phyloP scores from a whole-genome alignment of 2,888 invertebrate genomes.

The Camptogramma bilineatum region DNA sequence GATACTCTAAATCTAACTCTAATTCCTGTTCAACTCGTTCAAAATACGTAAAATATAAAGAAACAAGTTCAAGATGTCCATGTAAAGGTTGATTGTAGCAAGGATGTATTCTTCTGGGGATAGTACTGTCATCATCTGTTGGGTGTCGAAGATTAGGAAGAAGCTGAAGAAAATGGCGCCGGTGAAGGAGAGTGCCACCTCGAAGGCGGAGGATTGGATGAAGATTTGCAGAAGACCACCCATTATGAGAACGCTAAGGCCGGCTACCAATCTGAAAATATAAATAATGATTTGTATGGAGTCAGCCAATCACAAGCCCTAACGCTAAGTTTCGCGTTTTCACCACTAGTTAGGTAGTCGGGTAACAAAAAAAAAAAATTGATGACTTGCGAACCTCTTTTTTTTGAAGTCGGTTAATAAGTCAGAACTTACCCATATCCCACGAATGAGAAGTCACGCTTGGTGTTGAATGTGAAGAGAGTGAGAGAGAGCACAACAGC shows the following conservation, averaged over 20 bases:
- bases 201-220: conserved; percentile 89
- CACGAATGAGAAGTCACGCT: conserved; percentile 92
- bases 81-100: conserved; percentile 93
- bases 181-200: conserved; percentile 89
- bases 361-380: no score
- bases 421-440: conserved; percentile 89
- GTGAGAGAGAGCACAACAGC: conserved; percentile 91
- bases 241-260: conserved; percentile 88
- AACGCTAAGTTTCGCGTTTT: no score
- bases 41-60: conserved; percentile 91
- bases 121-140: conserved; percentile 91
- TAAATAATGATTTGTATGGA: background rate
- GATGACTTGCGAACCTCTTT: no score
- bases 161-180: conserved; percentile 92
- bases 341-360: no score
- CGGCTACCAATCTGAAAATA: conserved; percentile 86
- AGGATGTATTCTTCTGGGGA: conserved; percentile 95
- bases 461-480: conserved; percentile 93
- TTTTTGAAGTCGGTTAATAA: no score
- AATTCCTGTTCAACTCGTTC: conserved; percentile 85
- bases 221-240: conserved; percentile 91
- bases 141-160: conserved; percentile 94
- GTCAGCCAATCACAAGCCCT: no score
- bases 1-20: conserved; percentile 47
- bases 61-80: conserved; percentile 95